Evolutionary conservation across 1,140 invertebrate species (phyloP).

Genomic region (Neomicropteryx cornuta): DNA sequence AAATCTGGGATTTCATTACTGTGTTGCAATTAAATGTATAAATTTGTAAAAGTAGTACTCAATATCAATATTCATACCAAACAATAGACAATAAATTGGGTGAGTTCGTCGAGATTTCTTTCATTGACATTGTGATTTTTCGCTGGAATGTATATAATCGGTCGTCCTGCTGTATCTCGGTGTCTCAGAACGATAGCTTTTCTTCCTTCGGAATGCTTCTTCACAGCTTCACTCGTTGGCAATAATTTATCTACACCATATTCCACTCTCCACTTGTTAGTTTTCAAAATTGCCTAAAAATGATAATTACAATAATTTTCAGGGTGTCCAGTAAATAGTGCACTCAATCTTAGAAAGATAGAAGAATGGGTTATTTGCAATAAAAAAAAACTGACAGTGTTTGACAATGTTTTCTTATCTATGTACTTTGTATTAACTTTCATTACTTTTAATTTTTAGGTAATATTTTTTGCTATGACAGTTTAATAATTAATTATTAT

Average conservation of each 20-base stretch:
- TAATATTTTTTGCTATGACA: too few relatives aligned
- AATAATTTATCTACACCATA: slow-evolving; percentile 50
- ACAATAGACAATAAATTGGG: slow-evolving; percentile 64
- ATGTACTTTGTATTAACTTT: too few relatives aligned
- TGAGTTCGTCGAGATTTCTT: slow-evolving; percentile 60
- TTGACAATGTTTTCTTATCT: too few relatives aligned
- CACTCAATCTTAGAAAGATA: neutral
- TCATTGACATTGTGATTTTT: slow-evolving; percentile 62
- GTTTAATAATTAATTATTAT: too few relatives aligned
- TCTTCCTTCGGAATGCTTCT: slow-evolving; percentile 43
- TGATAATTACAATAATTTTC: neutral
- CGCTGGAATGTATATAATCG: slow-evolving; percentile 64
- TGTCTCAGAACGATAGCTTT: slow-evolving; percentile 57
- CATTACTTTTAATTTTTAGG: too few relatives aligned
- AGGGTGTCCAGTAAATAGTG: neutral
- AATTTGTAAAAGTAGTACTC: neutral
- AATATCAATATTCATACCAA: slow-evolving; percentile 40
- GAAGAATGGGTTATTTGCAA: too few relatives aligned
- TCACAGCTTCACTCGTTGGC: slow-evolving; percentile 45
- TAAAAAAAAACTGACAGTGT: too few relatives aligned
- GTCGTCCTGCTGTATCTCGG: slow-evolving; percentile 55
- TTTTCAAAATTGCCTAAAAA: slow-evolving; percentile 58
- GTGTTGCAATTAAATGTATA: too few relatives aligned
- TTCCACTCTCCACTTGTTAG: slow-evolving; percentile 64
- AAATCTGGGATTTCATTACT: too few relatives aligned